These are phyloP conservation scores for Micropoecilia bifurca DNA, from an alignment of 2,797 vertebrate genomes.

Conservation along the genomic window DNA sequence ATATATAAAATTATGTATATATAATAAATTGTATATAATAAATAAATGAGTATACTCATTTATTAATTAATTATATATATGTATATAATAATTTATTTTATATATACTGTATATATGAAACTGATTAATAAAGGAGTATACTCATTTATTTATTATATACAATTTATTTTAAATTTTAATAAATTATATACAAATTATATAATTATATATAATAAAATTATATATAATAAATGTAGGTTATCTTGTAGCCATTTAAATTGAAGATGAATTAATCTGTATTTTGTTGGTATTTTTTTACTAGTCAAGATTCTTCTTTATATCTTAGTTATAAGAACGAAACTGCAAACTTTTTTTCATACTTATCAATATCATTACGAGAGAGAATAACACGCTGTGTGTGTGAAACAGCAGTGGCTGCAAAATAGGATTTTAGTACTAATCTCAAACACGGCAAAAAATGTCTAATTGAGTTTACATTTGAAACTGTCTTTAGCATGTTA, in stretches of 20 bases:
- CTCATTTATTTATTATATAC: too few species aligned
- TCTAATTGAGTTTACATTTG: not conserved
- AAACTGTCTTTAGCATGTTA: not conserved
- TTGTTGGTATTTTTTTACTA: not conserved
- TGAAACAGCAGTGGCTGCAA: not conserved
- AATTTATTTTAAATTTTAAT: too few species aligned
- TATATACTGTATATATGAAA: too few species aligned
- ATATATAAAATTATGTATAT: too few species aligned
- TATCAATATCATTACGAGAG: not conserved
- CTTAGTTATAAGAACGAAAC: not conserved
- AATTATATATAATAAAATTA: too few species aligned
- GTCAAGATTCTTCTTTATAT: not conserved
- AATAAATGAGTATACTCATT: too few species aligned
- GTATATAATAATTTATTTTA: too few species aligned
- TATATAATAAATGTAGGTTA: not conserved
- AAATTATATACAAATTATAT: too few species aligned
- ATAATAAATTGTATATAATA: too few species aligned
- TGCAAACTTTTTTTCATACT: not conserved
- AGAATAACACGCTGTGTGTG: not conserved
- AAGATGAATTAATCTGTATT: not conserved
- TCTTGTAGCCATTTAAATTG: not conserved
- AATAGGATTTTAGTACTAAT: not conserved
- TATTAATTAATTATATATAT: too few species aligned
- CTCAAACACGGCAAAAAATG: not conserved
- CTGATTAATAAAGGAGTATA: too few species aligned